Percentiles rank a stretch among this genome's conserved stretches.
These are phyloP conservation scores for Bryconaethiops microstoma DNA, from an alignment of 2,797 vertebrate species.

Conservation along the genomic window DNA sequence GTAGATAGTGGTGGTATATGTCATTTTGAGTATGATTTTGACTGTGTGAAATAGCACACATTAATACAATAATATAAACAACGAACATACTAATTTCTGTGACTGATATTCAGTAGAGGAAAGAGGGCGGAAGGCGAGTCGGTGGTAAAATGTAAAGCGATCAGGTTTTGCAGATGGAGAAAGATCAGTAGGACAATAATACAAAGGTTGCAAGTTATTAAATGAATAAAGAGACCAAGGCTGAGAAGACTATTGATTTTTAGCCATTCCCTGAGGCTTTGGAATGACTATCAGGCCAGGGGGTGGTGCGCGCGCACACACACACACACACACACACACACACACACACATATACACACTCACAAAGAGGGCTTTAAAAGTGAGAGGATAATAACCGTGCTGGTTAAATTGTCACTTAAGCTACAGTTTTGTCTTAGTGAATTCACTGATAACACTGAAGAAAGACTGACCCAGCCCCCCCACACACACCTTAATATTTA, in stretches of 20 bases:
- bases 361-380: constrained; percentile 75
- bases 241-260: constrained; percentile 85
- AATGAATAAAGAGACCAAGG: constrained; percentile 84
- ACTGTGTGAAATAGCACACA: no score
- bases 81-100: no score
- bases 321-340: constrained; percentile 53
- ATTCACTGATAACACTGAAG: no score
- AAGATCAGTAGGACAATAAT: constrained; percentile 82
- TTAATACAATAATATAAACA: no score
- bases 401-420: constrained; percentile 81
- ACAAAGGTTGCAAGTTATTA: constrained; percentile 85
- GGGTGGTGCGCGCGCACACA: constrained; percentile 63
- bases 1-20: no score
- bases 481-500: no score
- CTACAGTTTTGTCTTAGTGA: constrained; percentile 78
- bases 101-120: no score
- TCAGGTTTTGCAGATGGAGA: constrained; percentile 77
- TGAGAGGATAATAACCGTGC: constrained; percentile 81
- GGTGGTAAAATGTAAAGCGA: constrained; percentile 76
- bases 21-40: no score
- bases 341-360: constrained; percentile 43
- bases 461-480: no score
- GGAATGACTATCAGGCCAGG: constrained; percentile 78
- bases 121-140: neutral
- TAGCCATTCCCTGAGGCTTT: constrained; percentile 80